Evolutionary conservation across 2,888 invertebrate genomes (phyloP), one percentile per base, ranked within the genome.

Genomic region (Cenopis cana): DNA sequence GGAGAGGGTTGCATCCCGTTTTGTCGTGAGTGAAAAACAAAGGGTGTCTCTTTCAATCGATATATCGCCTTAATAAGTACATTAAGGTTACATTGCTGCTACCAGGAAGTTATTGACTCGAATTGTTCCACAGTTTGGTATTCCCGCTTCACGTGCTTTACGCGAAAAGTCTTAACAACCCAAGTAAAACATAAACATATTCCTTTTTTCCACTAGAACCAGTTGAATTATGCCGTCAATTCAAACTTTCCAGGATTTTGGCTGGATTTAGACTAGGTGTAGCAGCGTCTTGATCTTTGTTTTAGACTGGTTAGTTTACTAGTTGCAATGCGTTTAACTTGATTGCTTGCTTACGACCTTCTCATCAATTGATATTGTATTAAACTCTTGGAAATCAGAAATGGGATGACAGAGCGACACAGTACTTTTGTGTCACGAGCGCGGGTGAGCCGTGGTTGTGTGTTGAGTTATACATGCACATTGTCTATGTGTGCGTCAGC

Each of bases 81-180:
- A 36, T 62, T 62, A 61, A n/a, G 20, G 24, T 49, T 36, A 50
- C 8, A n/a, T n/a, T n/a, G n/a, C 12, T 33, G 41, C 12, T 4
- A 29, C 55, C 24, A 61, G 46, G 66, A 76, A 81, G 76, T 80
- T 83, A 82, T 80, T 74, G 78, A 78, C 76, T 80, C 74, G 74
- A 74, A 82, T 79, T 81, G 78, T 83, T 76, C 75, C 67, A 29
- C 29, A 55, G 68, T 65, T 68, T 72, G 69, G 77, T 75, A 75
- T 77, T 76, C 74, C 61, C 55, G 71, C 60, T 68, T 72, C 69
- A n/a, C 55, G 57, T 66, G 72, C 65, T 72, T 67, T 54, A 14
- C 14, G n/a, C 12, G 12, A 24, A 49, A 18, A 57, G 46, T n/a
- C 20, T 24, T 54, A 20, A 55, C 1, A 38, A 24, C 18, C 17